Percentiles rank a stretch among this genome's conserved stretches.
These are phyloP conservation scores for Catocala fraxini DNA, from an alignment of 2,888 invertebrate genomes.

Conservation along the genomic window DNA sequence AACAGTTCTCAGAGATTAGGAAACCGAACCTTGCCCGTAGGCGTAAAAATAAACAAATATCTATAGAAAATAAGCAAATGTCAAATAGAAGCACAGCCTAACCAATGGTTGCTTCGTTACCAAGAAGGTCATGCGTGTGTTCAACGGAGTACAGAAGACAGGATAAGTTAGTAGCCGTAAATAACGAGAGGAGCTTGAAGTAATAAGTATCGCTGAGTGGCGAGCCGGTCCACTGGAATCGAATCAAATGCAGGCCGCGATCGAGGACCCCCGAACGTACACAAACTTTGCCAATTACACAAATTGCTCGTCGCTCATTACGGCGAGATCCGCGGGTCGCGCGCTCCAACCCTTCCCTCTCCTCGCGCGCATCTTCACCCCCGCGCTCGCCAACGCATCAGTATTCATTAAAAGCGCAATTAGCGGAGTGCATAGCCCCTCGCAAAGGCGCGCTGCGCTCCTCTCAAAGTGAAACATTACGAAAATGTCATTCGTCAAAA, in stretches of 20 bases:
- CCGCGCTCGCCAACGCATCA: constrained; percentile 50
- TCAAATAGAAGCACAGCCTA: no score
- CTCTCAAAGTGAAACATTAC: constrained; percentile 71
- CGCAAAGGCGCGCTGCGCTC: constrained; percentile 51
- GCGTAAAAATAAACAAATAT: no score
- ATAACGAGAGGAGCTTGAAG: no score
- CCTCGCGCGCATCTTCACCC: constrained; percentile 12
- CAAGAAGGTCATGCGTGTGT: no score
- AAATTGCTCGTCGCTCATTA: constrained; percentile 61
- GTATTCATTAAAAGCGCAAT: constrained; percentile 79
- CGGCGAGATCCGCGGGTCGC: constrained; percentile 12
- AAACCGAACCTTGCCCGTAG: no score
- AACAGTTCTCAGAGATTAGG: no score
- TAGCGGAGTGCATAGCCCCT: constrained; percentile 72
- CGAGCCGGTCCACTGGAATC: constrained; percentile 13
- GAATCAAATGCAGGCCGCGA: constrained; percentile 42
- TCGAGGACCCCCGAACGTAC: constrained; percentile 39
- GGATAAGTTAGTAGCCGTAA: no score
- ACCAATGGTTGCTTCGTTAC: no score
- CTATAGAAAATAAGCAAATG: no score
- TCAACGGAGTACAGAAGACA: no score
- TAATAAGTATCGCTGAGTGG: no score
- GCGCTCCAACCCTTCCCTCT: not conserved
- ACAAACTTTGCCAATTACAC: constrained; percentile 63
- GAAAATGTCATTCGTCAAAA: constrained; percentile 81